Evolutionary conservation across 2,113 vertebrate species (phyloP).

Genomic region (Tringa solitaria): DNA sequence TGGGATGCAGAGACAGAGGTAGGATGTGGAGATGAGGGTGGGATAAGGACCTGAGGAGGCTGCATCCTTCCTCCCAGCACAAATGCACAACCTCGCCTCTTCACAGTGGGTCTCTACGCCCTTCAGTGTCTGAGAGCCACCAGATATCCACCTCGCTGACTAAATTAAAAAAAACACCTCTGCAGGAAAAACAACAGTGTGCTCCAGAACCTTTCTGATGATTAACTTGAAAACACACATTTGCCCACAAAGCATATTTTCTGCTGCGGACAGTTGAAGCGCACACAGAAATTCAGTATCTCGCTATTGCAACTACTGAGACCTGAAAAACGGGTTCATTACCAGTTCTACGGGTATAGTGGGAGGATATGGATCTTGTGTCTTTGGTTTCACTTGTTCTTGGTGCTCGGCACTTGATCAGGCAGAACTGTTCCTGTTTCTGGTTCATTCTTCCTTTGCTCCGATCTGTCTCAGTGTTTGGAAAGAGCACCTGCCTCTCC

Average conservation of each 20-base stretch:
- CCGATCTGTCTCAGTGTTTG: neutral
- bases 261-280: neutral
- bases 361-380: neutral
- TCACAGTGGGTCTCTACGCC: neutral
- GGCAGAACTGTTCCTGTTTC: neutral
- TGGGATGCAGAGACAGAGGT: neutral
- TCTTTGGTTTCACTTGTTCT: neutral
- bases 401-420: neutral
- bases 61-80: neutral
- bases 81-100: neutral
- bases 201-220: neutral
- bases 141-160: neutral
- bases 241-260: neutral
- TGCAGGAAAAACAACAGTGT: neutral
- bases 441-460: neutral
- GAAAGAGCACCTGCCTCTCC: neutral
- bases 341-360: neutral
- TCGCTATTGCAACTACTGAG: neutral
- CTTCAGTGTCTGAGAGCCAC: neutral
- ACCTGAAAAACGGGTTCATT: slow-evolving; percentile 11
- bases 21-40: neutral
- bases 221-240: neutral
- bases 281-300: neutral
- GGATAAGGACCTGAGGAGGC: neutral
- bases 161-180: neutral